Base-by-base conservation (phyloP, 2,888 invertebrate species). In the Papilio protenor region DNA sequence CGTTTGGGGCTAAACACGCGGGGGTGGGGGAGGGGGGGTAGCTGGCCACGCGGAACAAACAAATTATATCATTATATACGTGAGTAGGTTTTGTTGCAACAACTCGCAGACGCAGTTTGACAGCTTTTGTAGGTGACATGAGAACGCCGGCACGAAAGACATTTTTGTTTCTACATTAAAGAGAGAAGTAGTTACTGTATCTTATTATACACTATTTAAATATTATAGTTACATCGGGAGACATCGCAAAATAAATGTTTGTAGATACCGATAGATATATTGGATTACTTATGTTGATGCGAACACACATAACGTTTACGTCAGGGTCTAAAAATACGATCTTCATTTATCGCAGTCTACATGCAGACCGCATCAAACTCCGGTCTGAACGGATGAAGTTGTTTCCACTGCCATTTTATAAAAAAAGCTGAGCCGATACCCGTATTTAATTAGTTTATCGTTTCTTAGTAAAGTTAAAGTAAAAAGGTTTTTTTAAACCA, bases 61-160 rank as follows among this genome's bases (percentile, higher is more conserved):
- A 14, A 47, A 73, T 61, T 16, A 73, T 47, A 33, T 10, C 18
- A 74, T 74, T 12, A 49, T 74, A 61, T 74, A 47, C 18, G 47
- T 49, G 16, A 47, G 6, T 47, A 47, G 14, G 59, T 73, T 23
- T 11, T 2, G 2, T 18, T 14, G 18, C 40, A 73, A 47, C 40
- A 21, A 14, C 5, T 27, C 27, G 27, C 27, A 27, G 27, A 2
- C 27, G 27, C 27, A 27, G 27, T 27, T 11, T 57, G n/a, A 21
- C n/a, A 57, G n/a, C 57, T 21, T 21, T n/a, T n/a, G 57, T 21
- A 57, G 11, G n/a, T 49, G 49, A 49, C 49, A 49, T 49, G 49
- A 49, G 49, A 12, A 14, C 49, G 49, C n/a, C n/a, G n/a, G n/a
- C n/a, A 49, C 47, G 6, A 2, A 16, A 49, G 49, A 49, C 49